These are phyloP conservation scores for Caranx ignobilis DNA, from an alignment of 2,113 vertebrate genomes.

Conservation along the genomic window DNA sequence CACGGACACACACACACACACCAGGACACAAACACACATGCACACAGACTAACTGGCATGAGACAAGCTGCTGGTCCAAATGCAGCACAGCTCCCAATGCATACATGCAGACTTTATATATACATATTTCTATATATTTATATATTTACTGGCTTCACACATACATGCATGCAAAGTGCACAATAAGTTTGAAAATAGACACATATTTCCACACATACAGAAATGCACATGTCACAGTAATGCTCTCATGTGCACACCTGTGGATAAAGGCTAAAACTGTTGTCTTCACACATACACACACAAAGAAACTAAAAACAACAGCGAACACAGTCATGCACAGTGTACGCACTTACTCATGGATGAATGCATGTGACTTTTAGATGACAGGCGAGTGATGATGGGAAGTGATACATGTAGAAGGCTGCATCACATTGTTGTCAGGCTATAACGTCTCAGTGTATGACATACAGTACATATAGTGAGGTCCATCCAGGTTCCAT, in stretches of 20 bases:
- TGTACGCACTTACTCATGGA: constrained; percentile 2
- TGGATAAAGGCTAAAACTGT: not conserved
- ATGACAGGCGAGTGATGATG: constrained; percentile 11
- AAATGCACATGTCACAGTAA: constrained; percentile 19
- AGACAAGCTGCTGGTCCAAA: constrained; percentile 62
- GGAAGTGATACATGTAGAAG: not conserved
- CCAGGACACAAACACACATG: not conserved
- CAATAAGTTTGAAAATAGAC: constrained; percentile 5
- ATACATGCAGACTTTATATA: constrained; percentile 22
- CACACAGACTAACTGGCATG: constrained; percentile 46
- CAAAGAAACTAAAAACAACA: not conserved
- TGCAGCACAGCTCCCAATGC: constrained; percentile 17
- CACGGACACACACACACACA: constrained; percentile 17
- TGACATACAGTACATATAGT: not conserved
- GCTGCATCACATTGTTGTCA: constrained; percentile 3
- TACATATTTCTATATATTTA: not conserved
- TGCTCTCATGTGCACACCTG: constrained; percentile 31
- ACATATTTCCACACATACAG: constrained; percentile 20
- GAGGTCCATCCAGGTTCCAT: not conserved
- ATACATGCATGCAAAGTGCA: constrained; percentile 15
- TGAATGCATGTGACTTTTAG: constrained; percentile 24
- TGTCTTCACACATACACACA: constrained; percentile 2
- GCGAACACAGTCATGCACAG: not conserved
- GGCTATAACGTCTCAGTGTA: not conserved
- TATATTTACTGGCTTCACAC: constrained; percentile 42